A percentile compares a stretch with the other conserved stretches of the same genome.
Conservation (phyloP, 1,140 invertebrate genomes). For the Cherax quadricarinatus region DNA sequence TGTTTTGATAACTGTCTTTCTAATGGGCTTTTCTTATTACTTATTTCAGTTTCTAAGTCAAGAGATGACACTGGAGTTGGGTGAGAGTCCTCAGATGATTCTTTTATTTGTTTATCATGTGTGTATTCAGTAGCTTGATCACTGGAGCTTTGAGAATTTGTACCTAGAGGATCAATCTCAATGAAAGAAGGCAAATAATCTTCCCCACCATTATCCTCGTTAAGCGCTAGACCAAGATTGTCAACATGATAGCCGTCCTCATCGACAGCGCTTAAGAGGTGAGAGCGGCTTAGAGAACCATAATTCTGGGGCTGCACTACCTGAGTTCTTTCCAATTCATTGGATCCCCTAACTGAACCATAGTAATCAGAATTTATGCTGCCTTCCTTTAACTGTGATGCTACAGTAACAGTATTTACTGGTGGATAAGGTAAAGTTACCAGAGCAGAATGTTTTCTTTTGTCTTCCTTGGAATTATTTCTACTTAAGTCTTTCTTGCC, state of each 20-base stretch:
- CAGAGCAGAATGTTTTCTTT: neutral
- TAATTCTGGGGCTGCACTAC: conserved; percentile 50
- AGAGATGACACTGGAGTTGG: neutral
- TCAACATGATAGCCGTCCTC: conserved; percentile 72
- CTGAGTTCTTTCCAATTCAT: conserved; percentile 3
- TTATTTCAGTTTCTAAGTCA: conserved; percentile 16
- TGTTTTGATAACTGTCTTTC: conserved; percentile 61
- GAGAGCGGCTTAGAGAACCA: conserved; percentile 62
- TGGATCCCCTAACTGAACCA: neutral
- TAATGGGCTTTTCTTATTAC: neutral
- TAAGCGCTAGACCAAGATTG: conserved; percentile 58
- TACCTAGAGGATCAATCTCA: neutral
- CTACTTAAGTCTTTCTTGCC: neutral
- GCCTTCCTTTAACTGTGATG: conserved; percentile 1
- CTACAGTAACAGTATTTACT: conserved; percentile 41
- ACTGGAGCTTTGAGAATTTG: neutral
- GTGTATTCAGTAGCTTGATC: neutral
- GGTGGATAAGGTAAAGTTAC: conserved; percentile 11
- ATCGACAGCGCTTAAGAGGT: conserved; percentile 66
- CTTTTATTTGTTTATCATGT: neutral
- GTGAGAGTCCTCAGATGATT: neutral
- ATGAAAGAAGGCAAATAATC: conserved; percentile 24
- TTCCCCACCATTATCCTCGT: conserved; percentile 15
- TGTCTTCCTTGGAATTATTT: neutral
- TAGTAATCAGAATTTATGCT: neutral